A percentile compares a stretch with the other conserved stretches of the same genome.
phyloP scores from a whole-genome alignment of 2,888 invertebrate genomes.

The Anthophora plumipes region DNA sequence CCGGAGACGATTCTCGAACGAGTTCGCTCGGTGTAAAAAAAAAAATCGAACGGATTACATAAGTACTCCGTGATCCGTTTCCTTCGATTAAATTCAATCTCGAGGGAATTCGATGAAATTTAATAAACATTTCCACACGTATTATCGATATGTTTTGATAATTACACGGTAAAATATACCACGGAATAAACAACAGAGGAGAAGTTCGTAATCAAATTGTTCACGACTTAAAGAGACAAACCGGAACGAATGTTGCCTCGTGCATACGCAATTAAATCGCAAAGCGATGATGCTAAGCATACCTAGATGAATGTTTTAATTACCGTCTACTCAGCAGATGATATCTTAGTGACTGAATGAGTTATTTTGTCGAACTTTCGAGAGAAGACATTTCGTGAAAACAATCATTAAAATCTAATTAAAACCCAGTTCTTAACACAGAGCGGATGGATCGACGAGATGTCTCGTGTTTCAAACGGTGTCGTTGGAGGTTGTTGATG shows the following conservation, averaged over 20 bases:
- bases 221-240: slow-evolving; percentile 14
- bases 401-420: too few species aligned
- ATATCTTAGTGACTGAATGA: background rate
- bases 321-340: background rate
- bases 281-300: background rate
- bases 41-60: background rate
- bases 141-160: too few species aligned
- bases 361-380: background rate
- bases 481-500: too few species aligned
- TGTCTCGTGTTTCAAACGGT: too few species aligned
- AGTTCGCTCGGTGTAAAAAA: background rate
- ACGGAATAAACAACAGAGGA: background rate
- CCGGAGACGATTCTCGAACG: background rate
- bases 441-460: too few species aligned
- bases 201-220: slow-evolving; percentile 5
- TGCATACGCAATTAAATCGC: slow-evolving; percentile 14
- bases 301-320: slow-evolving; percentile 1
- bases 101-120: background rate
- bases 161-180: too few species aligned
- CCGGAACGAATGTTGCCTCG: background rate
- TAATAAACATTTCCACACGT: background rate
- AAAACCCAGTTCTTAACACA: too few species aligned
- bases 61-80: too few species aligned
- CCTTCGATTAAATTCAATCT: too few species aligned
- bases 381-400: background rate